Conservation (phyloP, 2,797 vertebrate species). For the Crenuchus spilurus region DNA sequence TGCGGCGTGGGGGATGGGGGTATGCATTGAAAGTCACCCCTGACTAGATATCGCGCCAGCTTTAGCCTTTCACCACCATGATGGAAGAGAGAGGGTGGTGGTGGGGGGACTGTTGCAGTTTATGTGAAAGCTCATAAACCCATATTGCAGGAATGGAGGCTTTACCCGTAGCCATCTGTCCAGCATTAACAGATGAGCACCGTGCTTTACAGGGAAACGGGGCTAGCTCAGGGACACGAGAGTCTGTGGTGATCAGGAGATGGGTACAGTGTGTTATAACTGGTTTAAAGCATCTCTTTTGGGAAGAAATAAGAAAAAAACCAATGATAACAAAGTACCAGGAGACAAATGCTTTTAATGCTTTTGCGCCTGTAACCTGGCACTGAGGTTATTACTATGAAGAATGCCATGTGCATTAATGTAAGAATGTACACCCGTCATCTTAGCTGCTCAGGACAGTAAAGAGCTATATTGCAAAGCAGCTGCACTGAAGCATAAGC, state of each 20-base stretch:
- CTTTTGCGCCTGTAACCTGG: background rate
- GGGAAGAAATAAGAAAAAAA: background rate
- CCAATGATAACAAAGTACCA: too few relatives aligned
- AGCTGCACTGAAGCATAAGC: constrained; percentile 6
- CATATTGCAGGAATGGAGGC: constrained; percentile 64
- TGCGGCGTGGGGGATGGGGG: constrained; percentile 52
- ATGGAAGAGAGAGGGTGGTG: constrained; percentile 31
- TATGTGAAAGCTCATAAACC: constrained; percentile 71
- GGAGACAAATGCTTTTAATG: background rate
- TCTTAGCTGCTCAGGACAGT: background rate
- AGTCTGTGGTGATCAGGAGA: background rate
- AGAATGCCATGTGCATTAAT: background rate
- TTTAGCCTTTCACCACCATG: constrained; percentile 56
- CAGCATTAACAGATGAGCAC: constrained; percentile 55
- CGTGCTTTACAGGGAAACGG: constrained; percentile 21
- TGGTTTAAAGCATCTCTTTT: background rate
- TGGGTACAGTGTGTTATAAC: background rate
- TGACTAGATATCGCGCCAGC: constrained; percentile 54
- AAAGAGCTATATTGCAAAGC: background rate
- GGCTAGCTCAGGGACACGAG: background rate
- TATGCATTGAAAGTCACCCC: constrained; percentile 57
- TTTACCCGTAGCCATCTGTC: constrained; percentile 66
- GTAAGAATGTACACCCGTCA: constrained; percentile 5
- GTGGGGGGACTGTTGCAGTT: constrained; percentile 51
- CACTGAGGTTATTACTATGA: background rate